phyloP scores from a whole-genome alignment of 2,113 vertebrate genomes.

The Lepisosteus osseus region DNA sequence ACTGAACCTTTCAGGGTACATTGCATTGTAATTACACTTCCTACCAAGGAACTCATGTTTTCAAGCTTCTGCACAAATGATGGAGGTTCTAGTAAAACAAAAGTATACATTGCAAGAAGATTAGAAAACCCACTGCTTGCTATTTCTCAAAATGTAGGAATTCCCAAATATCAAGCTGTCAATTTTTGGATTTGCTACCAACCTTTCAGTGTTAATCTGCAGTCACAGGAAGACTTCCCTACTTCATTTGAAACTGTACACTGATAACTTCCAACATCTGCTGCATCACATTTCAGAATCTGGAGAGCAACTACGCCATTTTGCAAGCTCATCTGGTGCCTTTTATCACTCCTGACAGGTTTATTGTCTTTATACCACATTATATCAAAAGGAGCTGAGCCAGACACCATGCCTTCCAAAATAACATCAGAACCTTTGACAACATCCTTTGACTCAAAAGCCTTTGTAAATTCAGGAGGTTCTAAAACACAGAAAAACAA shows the following conservation, averaged over 20 bases:
- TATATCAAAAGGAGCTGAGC: slow-evolving; percentile 85
- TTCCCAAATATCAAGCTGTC: not conserved
- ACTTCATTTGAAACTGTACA: slow-evolving; percentile 89
- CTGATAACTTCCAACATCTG: slow-evolving; percentile 83
- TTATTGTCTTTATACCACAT: slow-evolving; percentile 87
- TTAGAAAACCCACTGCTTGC: not conserved
- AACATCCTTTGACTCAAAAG: slow-evolving; percentile 83
- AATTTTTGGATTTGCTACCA: slow-evolving; percentile 47
- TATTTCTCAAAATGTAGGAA: not conserved
- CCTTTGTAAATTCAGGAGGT: slow-evolving; percentile 82
- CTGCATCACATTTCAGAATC: slow-evolving; percentile 78
- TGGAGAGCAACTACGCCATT: slow-evolving; percentile 80
- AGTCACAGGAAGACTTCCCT: slow-evolving; percentile 78
- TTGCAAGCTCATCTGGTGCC: slow-evolving; percentile 80
- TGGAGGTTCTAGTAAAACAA: slow-evolving; percentile 80
- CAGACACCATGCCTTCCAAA: slow-evolving; percentile 81
- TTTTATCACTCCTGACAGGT: slow-evolving; percentile 80
- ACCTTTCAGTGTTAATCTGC: slow-evolving; percentile 87
- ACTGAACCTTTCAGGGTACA: slow-evolving; percentile 85
- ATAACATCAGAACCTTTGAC: slow-evolving; percentile 88
- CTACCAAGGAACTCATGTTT: slow-evolving; percentile 77
- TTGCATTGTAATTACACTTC: slow-evolving; percentile 78
- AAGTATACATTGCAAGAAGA: slow-evolving; percentile 14
- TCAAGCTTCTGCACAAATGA: slow-evolving; percentile 88
- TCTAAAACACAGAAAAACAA: slow-evolving; percentile 68